Conservation (phyloP, 2,888 invertebrate species). For the Lasioglossum malachurum region DNA sequence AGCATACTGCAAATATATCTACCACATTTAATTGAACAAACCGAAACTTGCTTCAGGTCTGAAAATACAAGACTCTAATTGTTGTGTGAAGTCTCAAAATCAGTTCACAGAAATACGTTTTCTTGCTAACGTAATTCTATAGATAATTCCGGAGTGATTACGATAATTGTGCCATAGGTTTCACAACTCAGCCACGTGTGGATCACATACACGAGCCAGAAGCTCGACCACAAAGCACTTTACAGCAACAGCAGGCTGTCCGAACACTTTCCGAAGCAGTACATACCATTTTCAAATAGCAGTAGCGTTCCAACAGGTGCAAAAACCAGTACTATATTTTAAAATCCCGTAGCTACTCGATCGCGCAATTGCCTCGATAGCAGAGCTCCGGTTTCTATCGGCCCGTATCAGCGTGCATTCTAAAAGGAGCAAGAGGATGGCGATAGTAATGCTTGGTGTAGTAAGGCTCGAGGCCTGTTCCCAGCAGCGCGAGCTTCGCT, state of each 20-base stretch:
- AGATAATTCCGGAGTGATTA: not conserved
- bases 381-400: slow-evolving; percentile 23
- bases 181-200: not conserved
- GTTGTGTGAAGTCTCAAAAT: not conserved
- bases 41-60: not conserved
- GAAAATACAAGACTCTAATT: not conserved
- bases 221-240: not conserved
- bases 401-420: too few species aligned
- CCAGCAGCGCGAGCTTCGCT: slow-evolving; percentile 27
- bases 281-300: not conserved
- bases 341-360: not conserved
- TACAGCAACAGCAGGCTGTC: not conserved
- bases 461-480: not conserved
- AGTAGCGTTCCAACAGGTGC: not conserved
- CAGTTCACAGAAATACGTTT: not conserved
- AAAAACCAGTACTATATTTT: not conserved
- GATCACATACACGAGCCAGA: not conserved
- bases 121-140: not conserved
- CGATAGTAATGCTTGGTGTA: slow-evolving; percentile 1
- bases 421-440: slow-evolving; percentile 12
- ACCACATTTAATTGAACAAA: not conserved
- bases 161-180: not conserved
- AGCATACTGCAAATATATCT: too few species aligned
- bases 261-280: not conserved
- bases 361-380: not conserved